Base-by-base conservation (phyloP, 2,888 invertebrate species). In the Conus canariensis region DNA sequence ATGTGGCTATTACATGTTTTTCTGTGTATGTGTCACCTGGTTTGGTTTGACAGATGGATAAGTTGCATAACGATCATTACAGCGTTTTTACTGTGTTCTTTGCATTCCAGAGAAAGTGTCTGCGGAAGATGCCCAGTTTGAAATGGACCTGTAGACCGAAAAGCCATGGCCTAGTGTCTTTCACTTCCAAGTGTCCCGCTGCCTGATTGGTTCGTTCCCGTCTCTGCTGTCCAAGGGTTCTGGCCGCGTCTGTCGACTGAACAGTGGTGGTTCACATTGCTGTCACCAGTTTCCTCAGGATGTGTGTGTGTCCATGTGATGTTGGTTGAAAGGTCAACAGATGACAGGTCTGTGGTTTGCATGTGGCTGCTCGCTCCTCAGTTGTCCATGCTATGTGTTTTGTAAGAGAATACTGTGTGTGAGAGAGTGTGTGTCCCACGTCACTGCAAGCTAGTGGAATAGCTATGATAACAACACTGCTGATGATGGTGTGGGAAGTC, bases 61-160 rank as follows among this genome's bases (percentile, higher is more conserved):
- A 45, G 2, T 45, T 45, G 45, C 45, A 45, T 45, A 45, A 45
- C 2, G 45, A 45, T 45, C 45, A 45, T 45, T 45, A 45, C 4
- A 4, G 45, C 45, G 45, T 45, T 45, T 45, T 45, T 4, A 45
- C 45, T 45, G 45, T 45, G 45, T 45, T 45, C 45, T 45, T 45
- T 45, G 45, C 45, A 45, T 22, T 91, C 70, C 90, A 92, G 93
- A 92, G 64, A 89, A 88, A 67, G 90, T 90, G 12, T 90, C 90
- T 56, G 94, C 93, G 87, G 94, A 94, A 59, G 92, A 94, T 87
- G 94, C 94, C 45, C 95, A 95, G 92, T 95, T 95, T 93, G 94
- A 95, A 91, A 95, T 95, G 95, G 95, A 95, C 90, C 95, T 95
- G 89, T 95, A 93, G 93, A 90, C 64, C 85, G 92, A 92, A 93